These are phyloP conservation scores for Barnardius zonarius DNA, from an alignment of 2,113 vertebrate species.

Conservation along the genomic window DNA sequence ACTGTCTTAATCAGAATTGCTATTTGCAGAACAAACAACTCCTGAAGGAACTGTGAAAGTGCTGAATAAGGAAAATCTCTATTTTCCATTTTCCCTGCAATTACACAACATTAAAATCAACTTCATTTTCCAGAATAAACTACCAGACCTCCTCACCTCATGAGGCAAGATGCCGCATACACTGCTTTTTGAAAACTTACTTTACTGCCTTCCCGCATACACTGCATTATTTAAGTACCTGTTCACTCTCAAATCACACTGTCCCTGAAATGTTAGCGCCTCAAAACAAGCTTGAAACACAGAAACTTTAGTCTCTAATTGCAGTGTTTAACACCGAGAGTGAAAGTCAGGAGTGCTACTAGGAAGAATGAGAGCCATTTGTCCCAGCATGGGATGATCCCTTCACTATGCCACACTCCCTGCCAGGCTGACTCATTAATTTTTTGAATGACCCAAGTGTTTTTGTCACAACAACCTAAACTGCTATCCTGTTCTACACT, in stretches of 20 bases:
- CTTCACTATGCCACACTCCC: background rate
- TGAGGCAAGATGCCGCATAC: background rate
- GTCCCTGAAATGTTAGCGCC: fast-evolving
- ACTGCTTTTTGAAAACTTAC: background rate
- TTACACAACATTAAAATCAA: background rate
- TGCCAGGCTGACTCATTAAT: slow-evolving; percentile 1
- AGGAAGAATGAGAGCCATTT: background rate
- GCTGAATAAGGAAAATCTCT: background rate
- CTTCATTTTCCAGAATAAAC: background rate
- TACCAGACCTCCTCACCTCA: background rate
- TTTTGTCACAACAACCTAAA: background rate
- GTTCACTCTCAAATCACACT: background rate
- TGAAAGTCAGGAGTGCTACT: background rate
- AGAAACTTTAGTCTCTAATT: background rate
- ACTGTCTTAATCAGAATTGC: background rate
- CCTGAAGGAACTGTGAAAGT: background rate
- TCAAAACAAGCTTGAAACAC: background rate
- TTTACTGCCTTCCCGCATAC: background rate
- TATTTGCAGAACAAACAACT: background rate
- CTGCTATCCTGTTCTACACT: background rate
- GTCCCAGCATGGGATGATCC: background rate
- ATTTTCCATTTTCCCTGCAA: background rate
- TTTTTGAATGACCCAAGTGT: background rate
- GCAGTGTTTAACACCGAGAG: background rate
- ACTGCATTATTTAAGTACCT: background rate